These are phyloP conservation scores for Erinaceus europaeus DNA, from an alignment of 2,113 vertebrate species.

Conservation along the genomic window DNA sequence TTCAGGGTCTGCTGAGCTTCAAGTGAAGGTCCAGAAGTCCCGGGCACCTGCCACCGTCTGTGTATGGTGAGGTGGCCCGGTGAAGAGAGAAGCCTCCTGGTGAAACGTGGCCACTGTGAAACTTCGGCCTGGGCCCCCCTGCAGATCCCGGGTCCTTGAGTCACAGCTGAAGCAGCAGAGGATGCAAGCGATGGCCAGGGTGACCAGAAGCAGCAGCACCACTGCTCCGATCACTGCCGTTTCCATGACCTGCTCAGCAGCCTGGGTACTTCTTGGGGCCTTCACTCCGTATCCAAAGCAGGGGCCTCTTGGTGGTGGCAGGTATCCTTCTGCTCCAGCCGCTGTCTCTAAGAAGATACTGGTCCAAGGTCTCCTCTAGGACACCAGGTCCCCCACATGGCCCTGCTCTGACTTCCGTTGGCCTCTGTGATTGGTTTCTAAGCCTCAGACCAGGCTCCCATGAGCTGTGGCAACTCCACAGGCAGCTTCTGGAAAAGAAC, in stretches of 20 bases:
- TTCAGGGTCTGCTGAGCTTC: not conserved
- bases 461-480: not conserved
- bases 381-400: not conserved
- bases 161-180: conserved; percentile 71
- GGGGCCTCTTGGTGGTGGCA: not conserved
- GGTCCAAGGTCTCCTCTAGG: not conserved
- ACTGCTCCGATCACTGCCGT: conserved; percentile 62
- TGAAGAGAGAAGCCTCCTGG: conserved; percentile 51
- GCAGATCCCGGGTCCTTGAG: conserved; percentile 2
- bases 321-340: not conserved
- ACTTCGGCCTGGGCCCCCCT: not conserved
- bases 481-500: not conserved
- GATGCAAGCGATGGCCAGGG: conserved; percentile 53
- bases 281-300: not conserved
- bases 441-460: not conserved
- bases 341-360: not conserved
- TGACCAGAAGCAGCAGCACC: conserved; percentile 38
- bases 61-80: not conserved
- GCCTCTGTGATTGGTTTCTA: not conserved
- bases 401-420: not conserved
- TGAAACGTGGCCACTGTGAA: conserved; percentile 62
- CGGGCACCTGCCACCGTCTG: not conserved
- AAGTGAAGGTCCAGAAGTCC: conserved; percentile 67
- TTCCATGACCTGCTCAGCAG: conserved; percentile 24
- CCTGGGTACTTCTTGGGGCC: not conserved